Evolutionary conservation across 2,797 vertebrate genomes (phyloP).

Genomic region (Arrhamphus sclerolepis): DNA sequence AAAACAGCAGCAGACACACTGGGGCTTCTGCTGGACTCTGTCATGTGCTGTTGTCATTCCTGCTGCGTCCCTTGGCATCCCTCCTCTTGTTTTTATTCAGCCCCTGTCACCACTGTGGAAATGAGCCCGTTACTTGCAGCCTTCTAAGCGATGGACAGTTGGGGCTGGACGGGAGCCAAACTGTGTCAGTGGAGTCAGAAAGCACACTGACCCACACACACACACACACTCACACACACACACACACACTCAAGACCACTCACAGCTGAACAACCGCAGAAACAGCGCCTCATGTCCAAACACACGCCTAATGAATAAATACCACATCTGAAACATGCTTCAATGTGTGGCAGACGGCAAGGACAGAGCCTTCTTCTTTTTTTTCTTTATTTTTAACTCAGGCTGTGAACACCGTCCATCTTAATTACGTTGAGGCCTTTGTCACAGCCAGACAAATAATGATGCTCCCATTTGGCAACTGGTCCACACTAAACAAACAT

Average conservation of each 20-base stretch:
- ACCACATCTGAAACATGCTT: neutral
- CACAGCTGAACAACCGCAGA: constrained; percentile 1
- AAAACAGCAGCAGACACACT: neutral
- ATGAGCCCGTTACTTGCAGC: constrained; percentile 54
- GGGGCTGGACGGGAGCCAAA: constrained; percentile 48
- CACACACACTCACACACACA: neutral
- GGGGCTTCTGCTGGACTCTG: constrained; percentile 7
- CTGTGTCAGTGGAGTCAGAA: constrained; percentile 43
- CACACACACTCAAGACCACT: neutral
- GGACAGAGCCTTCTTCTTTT: neutral
- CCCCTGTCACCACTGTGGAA: constrained; percentile 33
- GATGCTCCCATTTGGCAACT: constrained; percentile 21
- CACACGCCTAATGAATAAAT: too few species aligned
- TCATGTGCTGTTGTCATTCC: constrained; percentile 50
- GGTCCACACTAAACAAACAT: constrained; percentile 9
- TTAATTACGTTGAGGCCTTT: neutral
- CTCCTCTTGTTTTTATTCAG: constrained; percentile 42
- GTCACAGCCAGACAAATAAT: constrained; percentile 8
- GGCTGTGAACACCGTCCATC: neutral
- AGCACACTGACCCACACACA: constrained; percentile 24
- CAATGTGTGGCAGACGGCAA: neutral
- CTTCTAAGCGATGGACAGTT: constrained; percentile 44
- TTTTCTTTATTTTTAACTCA: neutral
- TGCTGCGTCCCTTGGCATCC: constrained; percentile 22
- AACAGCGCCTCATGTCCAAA: neutral